phyloP scores from a whole-genome alignment of 2,113 vertebrate species.

The Salvelinus alpinus region DNA sequence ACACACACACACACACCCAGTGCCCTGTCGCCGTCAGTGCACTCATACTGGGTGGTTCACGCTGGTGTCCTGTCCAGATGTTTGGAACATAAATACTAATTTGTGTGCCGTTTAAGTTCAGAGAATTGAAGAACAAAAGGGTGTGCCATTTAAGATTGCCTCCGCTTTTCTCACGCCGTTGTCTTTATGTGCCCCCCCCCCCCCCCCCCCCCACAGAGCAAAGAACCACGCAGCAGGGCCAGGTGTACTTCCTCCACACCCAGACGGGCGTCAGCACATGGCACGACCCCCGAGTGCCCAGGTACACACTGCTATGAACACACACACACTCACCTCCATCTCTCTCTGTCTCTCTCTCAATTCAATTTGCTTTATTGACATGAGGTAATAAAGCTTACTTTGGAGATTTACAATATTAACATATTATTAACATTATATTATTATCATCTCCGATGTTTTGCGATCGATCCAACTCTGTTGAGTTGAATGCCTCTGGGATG shows the following conservation, averaged over 20 bases:
- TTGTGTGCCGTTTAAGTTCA: too few species aligned
- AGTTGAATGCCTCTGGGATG: too few species aligned
- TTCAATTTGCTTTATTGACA: too few species aligned
- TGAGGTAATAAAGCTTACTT: too few species aligned
- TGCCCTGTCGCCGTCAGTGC: too few species aligned
- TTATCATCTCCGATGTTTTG: too few species aligned
- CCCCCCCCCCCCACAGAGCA: conserved; percentile 77
- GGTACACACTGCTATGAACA: conserved; percentile 65
- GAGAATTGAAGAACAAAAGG: too few species aligned
- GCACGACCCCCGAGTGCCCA: conserved; percentile 93
- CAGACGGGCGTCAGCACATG: conserved; percentile 97
- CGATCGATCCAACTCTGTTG: too few species aligned
- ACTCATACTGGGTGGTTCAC: too few species aligned
- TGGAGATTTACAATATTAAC: too few species aligned
- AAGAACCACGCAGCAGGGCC: conserved; percentile 95
- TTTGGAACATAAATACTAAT: neutral
- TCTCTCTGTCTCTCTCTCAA: too few species aligned
- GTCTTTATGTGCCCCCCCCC: neutral
- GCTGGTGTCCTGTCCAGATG: neutral
- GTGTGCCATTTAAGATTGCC: neutral
- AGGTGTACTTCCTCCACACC: conserved; percentile 95
- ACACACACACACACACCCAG: neutral
- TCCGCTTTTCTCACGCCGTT: neutral
- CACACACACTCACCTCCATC: conserved; percentile 6
- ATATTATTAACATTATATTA: too few species aligned